Percentiles rank a stretch among this genome's conserved stretches.
Conservation (phyloP, 2,888 invertebrate genomes). For the Melikaiella ostensackeni region DNA sequence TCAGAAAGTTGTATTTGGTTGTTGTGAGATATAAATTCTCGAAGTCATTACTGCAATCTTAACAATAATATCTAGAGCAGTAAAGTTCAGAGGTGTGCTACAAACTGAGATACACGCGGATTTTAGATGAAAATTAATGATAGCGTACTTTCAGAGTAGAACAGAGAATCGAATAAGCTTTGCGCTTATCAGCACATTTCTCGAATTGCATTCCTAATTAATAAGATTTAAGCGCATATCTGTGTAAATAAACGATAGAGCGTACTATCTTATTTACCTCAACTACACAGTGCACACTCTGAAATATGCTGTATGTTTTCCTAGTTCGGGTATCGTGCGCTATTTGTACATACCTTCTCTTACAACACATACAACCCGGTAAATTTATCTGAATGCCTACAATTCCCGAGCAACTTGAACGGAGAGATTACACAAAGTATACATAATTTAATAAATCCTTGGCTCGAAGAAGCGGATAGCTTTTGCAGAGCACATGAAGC, state of each 20-base stretch:
- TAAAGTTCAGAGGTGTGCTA: not conserved
- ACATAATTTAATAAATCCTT: constrained; percentile 54
- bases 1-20: not conserved
- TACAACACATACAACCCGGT: not conserved
- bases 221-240: constrained; percentile 22
- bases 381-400: constrained; percentile 31
- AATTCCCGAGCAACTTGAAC: constrained; percentile 38
- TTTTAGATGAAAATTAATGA: constrained; percentile 3
- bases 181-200: constrained; percentile 23
- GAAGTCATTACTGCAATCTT: not conserved
- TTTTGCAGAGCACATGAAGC: constrained; percentile 45
- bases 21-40: not conserved
- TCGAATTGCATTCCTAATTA: constrained; percentile 28
- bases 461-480: constrained; percentile 49
- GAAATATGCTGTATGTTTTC: not conserved
- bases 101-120: not conserved
- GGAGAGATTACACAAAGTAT: constrained; percentile 51
- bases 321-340: not conserved
- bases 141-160: not conserved
- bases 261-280: not conserved
- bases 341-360: not conserved
- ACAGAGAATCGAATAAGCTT: constrained; percentile 14
- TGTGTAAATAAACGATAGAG: constrained; percentile 23
- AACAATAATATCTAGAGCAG: not conserved
- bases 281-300: not conserved